These are phyloP conservation scores for Agrilus planipennis DNA, from an alignment of 1,140 invertebrate species.

Conservation along the genomic window DNA sequence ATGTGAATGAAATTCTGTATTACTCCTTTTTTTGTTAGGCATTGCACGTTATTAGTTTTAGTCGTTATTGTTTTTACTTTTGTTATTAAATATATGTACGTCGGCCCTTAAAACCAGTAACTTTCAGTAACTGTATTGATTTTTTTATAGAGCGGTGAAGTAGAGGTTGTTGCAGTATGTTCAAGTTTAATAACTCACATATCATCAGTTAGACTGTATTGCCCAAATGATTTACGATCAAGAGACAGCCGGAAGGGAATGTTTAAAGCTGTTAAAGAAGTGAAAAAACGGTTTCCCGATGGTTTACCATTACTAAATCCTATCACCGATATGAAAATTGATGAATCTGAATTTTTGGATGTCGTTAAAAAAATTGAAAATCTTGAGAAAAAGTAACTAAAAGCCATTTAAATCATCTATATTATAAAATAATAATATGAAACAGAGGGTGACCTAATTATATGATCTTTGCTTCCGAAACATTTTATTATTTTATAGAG, in stretches of 20 bases:
- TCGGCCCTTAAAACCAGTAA: too few species aligned
- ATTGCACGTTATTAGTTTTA: too few species aligned
- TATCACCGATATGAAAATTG: constrained; percentile 92
- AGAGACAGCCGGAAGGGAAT: constrained; percentile 74
- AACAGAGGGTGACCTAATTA: too few species aligned
- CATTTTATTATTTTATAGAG: too few species aligned
- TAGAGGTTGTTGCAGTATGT: constrained; percentile 81
- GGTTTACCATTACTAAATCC: constrained; percentile 86
- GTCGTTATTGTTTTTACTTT: too few species aligned
- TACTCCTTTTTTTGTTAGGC: too few species aligned
- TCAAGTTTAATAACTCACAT: constrained; percentile 75
- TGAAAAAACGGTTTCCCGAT: constrained; percentile 76
- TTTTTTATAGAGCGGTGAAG: constrained; percentile 59
- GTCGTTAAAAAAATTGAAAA: constrained; percentile 72
- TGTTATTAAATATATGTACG: too few species aligned
- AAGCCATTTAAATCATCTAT: too few species aligned
- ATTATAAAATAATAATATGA: too few species aligned
- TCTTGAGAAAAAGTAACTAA: constrained; percentile 59
- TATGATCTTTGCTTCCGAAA: too few species aligned
- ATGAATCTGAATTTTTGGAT: constrained; percentile 65
- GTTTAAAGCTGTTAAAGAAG: constrained; percentile 79
- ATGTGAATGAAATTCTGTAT: too few species aligned
- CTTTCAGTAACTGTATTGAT: too few species aligned
- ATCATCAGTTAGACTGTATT: constrained; percentile 80
- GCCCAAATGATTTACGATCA: constrained; percentile 79